Evolutionary conservation across 1,140 invertebrate genomes (phyloP).

Genomic region (Drosophila sp.): DNA sequence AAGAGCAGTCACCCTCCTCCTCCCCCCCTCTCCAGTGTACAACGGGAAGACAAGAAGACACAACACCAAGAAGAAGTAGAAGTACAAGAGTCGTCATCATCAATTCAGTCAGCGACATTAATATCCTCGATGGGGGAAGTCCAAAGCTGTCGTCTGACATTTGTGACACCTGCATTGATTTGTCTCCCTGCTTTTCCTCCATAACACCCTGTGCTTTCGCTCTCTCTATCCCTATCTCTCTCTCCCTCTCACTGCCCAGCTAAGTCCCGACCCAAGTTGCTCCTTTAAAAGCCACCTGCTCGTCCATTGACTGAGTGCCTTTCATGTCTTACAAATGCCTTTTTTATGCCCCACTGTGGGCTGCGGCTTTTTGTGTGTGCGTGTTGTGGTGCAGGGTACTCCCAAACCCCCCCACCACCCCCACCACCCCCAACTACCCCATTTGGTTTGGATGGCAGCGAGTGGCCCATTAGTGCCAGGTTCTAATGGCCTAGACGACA

Average conservation of each 20-base stretch:
- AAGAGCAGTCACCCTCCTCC: slow-evolving; percentile 56
- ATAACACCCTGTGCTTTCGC: slow-evolving; percentile 4
- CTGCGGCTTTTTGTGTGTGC: slow-evolving; percentile 57
- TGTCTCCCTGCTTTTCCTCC: slow-evolving; percentile 58
- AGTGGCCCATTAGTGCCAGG: slow-evolving; percentile 61
- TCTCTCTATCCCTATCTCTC: too few species aligned
- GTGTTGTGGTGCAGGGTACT: neutral
- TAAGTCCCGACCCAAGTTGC: slow-evolving; percentile 4
- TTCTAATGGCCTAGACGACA: slow-evolving; percentile 80
- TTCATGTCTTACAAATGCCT: slow-evolving; percentile 81
- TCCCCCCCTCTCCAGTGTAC: neutral
- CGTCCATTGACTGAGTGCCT: slow-evolving; percentile 72
- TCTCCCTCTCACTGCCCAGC: too few species aligned
- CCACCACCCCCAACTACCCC: slow-evolving; percentile 21
- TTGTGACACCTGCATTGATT: slow-evolving; percentile 83
- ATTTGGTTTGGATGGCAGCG: neutral
- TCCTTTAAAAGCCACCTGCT: slow-evolving; percentile 40
- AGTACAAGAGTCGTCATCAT: slow-evolving; percentile 77
- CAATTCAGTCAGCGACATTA: slow-evolving; percentile 82
- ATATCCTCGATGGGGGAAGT: slow-evolving; percentile 59
- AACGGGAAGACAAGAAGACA: slow-evolving; percentile 14
- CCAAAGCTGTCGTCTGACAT: slow-evolving; percentile 81
- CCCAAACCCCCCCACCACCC: too few species aligned
- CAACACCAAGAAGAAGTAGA: too few species aligned
- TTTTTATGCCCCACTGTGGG: slow-evolving; percentile 76